Base-by-base conservation (phyloP, 2,888 invertebrate genomes). In the Oxytorus armatus region DNA sequence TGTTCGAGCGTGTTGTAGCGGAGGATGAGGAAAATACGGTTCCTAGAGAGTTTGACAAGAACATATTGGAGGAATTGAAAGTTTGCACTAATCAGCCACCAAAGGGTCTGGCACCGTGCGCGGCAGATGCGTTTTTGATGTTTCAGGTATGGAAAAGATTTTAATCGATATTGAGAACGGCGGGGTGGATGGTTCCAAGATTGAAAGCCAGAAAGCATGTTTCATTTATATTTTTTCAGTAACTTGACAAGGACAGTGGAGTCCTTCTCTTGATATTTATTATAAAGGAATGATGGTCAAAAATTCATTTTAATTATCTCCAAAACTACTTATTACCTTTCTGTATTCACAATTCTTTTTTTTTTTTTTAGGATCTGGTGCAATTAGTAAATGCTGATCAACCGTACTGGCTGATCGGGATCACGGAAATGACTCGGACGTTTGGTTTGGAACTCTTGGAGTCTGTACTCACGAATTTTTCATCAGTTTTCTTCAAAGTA, bases 371-470 rank as follows among this genome's bases (percentile, higher is more conserved):
- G 96, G 99, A 99, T 92, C 95, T 99, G 86, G 98, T 99, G 42
- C 98, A 98, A 90, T 93, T 99, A 65, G 97, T 99, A 5, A 99
- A 99, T 92, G 98, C 98, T 0, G 99, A 99, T 92, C 96, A 98
- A 87, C 98, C 99, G 0, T 96, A 96, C 86, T 99, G 99, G 99
- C 93, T 99, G 74, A 95, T 96, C 53, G 99, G 98, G 4, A 97
- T 99, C 93, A 97, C 97, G 1, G 99, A 99, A 92, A 98, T 99
- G 95, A 98, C 98, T 1, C 95, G 98, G 86, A 98, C 99, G 0
- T 98, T 99, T 92, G 99, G 99, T 0, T 92, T 99, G 85, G 99
- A 99, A 91, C 93, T 99, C 21, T 92, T 99, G 57, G 99, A 99
- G 91, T 97, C 98, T 0, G 96, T 99, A 68, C 93, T 99, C 55